Conservation (phyloP, 1,140 invertebrate genomes). For the Camponotus vicinus region DNA sequence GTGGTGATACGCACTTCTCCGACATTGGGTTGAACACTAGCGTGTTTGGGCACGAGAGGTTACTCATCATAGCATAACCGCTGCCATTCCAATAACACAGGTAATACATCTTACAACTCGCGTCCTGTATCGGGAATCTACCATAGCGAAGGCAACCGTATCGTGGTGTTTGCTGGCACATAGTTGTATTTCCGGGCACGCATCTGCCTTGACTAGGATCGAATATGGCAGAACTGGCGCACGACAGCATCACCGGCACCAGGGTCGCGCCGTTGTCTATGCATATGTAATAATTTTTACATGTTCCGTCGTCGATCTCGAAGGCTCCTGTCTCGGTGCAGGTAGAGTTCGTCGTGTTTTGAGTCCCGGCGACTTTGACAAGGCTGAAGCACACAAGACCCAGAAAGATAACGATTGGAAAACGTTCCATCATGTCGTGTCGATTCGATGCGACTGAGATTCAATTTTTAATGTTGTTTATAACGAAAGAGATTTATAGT, state of each 20-base stretch:
- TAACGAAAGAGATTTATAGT: not conserved
- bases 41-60: slow-evolving; percentile 27
- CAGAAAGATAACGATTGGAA: not conserved
- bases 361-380: not conserved
- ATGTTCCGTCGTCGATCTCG: slow-evolving; percentile 40
- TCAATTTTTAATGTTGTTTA: not conserved
- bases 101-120: slow-evolving; percentile 47
- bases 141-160: not conserved
- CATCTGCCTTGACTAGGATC: not conserved
- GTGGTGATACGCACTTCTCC: slow-evolving; percentile 46
- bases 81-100: slow-evolving; percentile 7
- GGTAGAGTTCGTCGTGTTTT: rapidly evolving
- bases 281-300: slow-evolving; percentile 55
- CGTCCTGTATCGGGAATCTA: slow-evolving; percentile 3
- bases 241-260: not conserved
- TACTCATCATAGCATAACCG: not conserved
- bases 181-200: too few relatives aligned
- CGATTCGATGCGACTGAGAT: not conserved
- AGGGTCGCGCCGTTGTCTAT: not conserved
- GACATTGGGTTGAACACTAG: slow-evolving; percentile 1
- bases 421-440: not conserved
- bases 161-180: not conserved
- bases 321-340: not conserved
- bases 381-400: not conserved
- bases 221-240: slow-evolving; percentile 4